Evolutionary conservation across 2,888 invertebrate species (phyloP).

Genomic region (Eristalinus sepulchralis): DNA sequence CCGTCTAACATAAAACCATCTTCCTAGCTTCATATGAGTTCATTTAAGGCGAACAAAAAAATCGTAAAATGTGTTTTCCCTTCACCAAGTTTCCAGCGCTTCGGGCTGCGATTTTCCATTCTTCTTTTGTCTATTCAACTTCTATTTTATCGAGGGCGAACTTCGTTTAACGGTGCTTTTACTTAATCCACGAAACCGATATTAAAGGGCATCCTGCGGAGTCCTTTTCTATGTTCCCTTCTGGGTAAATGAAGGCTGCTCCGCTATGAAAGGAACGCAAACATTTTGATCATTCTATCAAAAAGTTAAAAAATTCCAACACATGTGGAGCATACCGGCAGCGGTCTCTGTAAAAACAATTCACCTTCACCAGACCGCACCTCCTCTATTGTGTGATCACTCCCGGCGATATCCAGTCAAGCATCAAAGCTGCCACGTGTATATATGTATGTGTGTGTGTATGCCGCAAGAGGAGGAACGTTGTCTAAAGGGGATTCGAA

Average conservation of each 20-base stretch:
- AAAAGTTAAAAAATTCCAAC: conserved; percentile 9
- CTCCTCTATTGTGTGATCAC: conserved; percentile 14
- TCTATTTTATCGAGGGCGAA: conserved; percentile 12
- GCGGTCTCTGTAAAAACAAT: conserved; percentile 9
- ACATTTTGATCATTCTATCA: conserved; percentile 44
- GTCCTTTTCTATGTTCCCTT: neutral
- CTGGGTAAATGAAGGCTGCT: neutral
- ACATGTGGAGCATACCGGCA: neutral
- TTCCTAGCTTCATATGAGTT: neutral
- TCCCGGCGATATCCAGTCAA: conserved; percentile 9
- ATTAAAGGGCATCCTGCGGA: conserved; percentile 12
- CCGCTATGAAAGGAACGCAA: neutral
- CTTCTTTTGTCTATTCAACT: neutral
- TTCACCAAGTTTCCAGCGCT: neutral
- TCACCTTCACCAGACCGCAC: neutral
- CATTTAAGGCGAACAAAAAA: neutral
- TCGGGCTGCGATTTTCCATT: neutral
- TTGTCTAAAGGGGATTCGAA: conserved; percentile 53
- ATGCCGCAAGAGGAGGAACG: neutral
- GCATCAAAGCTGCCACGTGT: neutral
- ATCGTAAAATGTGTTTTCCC: neutral
- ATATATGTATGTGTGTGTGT: neutral
- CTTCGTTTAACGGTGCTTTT: conserved; percentile 38
- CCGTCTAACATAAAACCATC: neutral
- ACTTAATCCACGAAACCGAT: conserved; percentile 11